Percentiles rank a stretch among this genome's conserved stretches.
Conservation (phyloP, 2,797 vertebrate genomes). For the Loriculus beryllinus region DNA sequence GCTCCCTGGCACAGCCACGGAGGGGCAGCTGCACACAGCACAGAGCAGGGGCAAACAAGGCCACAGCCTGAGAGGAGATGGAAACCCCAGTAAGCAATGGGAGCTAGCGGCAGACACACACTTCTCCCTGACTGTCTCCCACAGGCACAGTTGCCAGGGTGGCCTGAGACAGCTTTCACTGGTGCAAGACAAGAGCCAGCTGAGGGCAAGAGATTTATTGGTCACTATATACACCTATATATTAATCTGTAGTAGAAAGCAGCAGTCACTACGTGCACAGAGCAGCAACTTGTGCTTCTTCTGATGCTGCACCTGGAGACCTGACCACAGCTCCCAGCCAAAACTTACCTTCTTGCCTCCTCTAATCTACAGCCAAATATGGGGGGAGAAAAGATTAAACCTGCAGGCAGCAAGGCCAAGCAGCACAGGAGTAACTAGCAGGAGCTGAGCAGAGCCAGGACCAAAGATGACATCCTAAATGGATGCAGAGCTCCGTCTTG, state of each 20-base stretch:
- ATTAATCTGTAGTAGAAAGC: constrained; percentile 56
- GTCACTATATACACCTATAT: constrained; percentile 11
- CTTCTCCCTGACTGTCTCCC: background rate
- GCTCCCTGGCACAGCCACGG: background rate
- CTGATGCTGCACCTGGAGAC: background rate
- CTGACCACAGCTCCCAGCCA: background rate
- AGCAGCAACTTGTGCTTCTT: background rate
- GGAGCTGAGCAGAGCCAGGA: background rate
- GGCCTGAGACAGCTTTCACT: background rate
- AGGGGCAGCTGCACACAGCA: background rate
- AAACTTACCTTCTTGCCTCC: background rate
- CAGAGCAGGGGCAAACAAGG: background rate
- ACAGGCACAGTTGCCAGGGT: background rate
- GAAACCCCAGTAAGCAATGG: background rate
- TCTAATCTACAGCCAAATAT: background rate
- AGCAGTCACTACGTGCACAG: constrained; percentile 17
- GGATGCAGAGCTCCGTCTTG: background rate
- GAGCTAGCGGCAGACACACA: background rate
- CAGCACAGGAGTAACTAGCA: background rate
- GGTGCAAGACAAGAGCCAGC: background rate
- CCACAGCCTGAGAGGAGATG: background rate
- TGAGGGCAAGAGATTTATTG: constrained; percentile 38
- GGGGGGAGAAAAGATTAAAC: background rate
- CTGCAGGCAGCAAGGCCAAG: background rate
- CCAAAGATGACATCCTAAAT: background rate